Evolutionary conservation across 2,113 vertebrate species (phyloP), one percentile per base, ranked within the genome.

Genomic region (Gallinago undulata): DNA sequence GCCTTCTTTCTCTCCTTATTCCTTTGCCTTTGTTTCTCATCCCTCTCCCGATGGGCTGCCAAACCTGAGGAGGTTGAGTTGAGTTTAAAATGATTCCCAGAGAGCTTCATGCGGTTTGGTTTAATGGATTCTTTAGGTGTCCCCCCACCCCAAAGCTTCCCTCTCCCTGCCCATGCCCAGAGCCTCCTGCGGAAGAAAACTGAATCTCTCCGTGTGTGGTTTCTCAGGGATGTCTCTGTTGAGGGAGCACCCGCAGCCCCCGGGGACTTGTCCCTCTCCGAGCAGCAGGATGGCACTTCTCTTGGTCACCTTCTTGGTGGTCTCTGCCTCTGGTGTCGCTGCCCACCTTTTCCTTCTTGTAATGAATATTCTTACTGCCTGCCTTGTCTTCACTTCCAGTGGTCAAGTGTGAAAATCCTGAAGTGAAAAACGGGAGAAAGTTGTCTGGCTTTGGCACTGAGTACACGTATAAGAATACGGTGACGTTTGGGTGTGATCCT

Each of bases 351-450:
- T 31, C 8, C 50, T 74, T 41, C 63, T n/a, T 19, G 7, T 62
- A 8, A 25, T 21, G 47, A n/a, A 33, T 19, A 10, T 37, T 35
- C 31, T 84, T 68, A 11, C 39, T 45, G 5, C 22, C 10, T 21
- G 18, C 30, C 19, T 41, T 75, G 19, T 59, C 73, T 91, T 66
- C 28, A 3, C 51, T 93, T 84, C 28, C 90, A 98, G 98, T 30
- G 73, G 45, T 98, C 72, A 59, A 0, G 4, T 98, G 98, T 91
- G 0, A 55, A 59, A 37, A 39, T 37, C 98, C 98, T 19, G 1
- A 37, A 4, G 47, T 98, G 79, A 6, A 17, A 72, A 30, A 97
- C 8, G 97, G 80, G 59, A 79, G 0, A 6, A 84, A 51, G 27
- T 3, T 24, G 5, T 88, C 79, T 37, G 96, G 97, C 69, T 91